Percentiles rank a stretch among this genome's conserved stretches.
phyloP scores from a whole-genome alignment of 1,140 invertebrate species.

The Tetranychus urticae region DNA sequence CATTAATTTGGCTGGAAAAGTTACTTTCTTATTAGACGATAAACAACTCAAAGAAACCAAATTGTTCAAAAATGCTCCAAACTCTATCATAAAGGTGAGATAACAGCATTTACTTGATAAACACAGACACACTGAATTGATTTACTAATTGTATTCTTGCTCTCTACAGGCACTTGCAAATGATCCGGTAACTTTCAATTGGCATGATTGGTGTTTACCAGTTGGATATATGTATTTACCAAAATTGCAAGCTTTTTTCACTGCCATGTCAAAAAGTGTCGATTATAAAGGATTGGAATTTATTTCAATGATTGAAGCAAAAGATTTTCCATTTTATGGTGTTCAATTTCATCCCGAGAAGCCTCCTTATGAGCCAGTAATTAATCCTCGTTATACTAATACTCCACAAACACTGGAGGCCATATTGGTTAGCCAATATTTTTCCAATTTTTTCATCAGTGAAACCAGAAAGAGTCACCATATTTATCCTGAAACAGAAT shows the following conservation, averaged over 20 bases:
- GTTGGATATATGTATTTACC: slow-evolving; percentile 30
- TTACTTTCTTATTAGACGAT: neutral
- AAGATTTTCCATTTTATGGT: slow-evolving; percentile 48
- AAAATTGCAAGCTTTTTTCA: slow-evolving; percentile 33
- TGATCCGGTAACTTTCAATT: slow-evolving; percentile 42
- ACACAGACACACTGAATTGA: neutral
- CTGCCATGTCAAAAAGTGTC: slow-evolving; percentile 37
- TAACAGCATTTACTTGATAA: no score
- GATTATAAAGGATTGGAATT: slow-evolving; percentile 40
- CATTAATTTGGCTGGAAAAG: slow-evolving; percentile 4
- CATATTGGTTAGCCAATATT: slow-evolving; percentile 39
- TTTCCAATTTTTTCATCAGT: slow-evolving; percentile 56
- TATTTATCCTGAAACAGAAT: neutral
- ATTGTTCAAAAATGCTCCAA: neutral
- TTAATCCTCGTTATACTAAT: slow-evolving; percentile 20
- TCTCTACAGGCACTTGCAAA: slow-evolving; percentile 17
- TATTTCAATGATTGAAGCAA: slow-evolving; percentile 30
- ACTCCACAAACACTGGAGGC: slow-evolving; percentile 39
- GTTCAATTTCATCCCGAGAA: slow-evolving; percentile 81
- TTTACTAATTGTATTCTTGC: neutral
- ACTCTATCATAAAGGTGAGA: neutral
- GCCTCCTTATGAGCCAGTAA: slow-evolving; percentile 49
- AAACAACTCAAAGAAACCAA: neutral
- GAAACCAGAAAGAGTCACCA: slow-evolving; percentile 27
- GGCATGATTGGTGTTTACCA: slow-evolving; percentile 45